Evolutionary conservation across 2,888 invertebrate genomes (phyloP).

Genomic region (Megamerina dolium): DNA sequence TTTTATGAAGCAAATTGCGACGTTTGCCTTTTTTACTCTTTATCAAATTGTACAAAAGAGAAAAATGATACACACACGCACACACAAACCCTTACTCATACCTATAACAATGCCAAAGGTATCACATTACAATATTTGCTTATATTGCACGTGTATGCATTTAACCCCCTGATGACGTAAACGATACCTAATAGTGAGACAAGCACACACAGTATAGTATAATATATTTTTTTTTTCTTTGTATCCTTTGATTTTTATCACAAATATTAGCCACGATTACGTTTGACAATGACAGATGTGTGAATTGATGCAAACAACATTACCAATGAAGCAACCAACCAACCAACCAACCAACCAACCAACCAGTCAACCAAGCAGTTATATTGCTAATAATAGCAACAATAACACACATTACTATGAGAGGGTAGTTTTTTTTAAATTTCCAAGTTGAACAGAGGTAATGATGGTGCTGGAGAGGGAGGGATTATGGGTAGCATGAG

Average conservation of each 20-base stretch:
- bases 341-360: background rate
- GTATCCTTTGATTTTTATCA: slow-evolving; percentile 7
- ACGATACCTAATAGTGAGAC: background rate
- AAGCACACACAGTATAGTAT: background rate
- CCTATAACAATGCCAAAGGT: too few relatives aligned
- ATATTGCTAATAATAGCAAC: too few relatives aligned
- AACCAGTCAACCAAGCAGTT: background rate
- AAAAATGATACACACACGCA: background rate
- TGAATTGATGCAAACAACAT: slow-evolving; percentile 1
- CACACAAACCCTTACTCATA: background rate
- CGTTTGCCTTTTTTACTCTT: too few relatives aligned
- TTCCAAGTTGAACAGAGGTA: too few relatives aligned
- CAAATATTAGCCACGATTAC: slow-evolving; percentile 1
- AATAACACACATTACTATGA: too few relatives aligned
- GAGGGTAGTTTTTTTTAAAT: too few relatives aligned
- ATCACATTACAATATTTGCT: background rate
- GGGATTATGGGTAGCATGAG: too few relatives aligned
- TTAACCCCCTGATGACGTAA: slow-evolving; percentile 8
- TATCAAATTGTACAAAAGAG: slow-evolving; percentile 7
- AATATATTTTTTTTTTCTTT: background rate
- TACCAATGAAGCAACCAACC: too few relatives aligned
- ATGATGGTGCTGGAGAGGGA: too few relatives aligned
- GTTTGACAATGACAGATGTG: slow-evolving; percentile 16
- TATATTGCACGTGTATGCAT: slow-evolving; percentile 10
- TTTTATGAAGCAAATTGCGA: too few relatives aligned